A percentile compares a stretch with the other conserved stretches of the same genome.
These are phyloP conservation scores for Pseudorasbora parva DNA, from an alignment of 2,113 vertebrate species.

Conservation along the genomic window DNA sequence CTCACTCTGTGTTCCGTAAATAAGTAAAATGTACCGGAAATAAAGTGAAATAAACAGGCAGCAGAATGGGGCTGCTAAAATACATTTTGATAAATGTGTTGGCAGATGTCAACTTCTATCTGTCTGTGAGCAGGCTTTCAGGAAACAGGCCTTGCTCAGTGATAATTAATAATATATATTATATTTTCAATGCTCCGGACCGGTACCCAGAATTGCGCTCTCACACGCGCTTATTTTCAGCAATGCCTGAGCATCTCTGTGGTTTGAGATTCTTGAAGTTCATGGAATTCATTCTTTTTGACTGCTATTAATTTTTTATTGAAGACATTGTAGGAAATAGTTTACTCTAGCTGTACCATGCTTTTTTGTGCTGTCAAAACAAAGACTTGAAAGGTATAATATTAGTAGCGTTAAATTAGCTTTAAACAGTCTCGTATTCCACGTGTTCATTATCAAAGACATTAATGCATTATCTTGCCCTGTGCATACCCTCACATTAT, in stretches of 20 bases:
- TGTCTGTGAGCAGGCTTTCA: constrained; percentile 63
- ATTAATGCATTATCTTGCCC: background rate
- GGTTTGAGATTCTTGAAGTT: constrained; percentile 14
- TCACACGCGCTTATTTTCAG: background rate
- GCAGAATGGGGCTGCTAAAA: constrained; percentile 59
- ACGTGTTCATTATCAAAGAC: background rate
- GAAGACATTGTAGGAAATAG: background rate
- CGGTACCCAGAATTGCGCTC: background rate
- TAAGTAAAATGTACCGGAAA: constrained; percentile 49
- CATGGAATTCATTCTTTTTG: background rate
- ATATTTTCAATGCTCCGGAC: constrained; percentile 40
- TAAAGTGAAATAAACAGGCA: constrained; percentile 50
- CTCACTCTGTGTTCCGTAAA: constrained; percentile 32
- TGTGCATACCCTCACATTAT: background rate
- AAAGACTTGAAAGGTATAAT: background rate
- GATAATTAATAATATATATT: constrained; percentile 71
- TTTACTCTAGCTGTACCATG: background rate
- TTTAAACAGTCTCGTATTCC: background rate
- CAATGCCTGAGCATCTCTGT: constrained; percentile 3
- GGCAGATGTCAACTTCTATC: constrained; percentile 63
- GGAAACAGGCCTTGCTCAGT: constrained; percentile 63
- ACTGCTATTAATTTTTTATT: constrained; percentile 8
- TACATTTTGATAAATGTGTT: constrained; percentile 59
- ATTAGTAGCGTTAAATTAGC: background rate
- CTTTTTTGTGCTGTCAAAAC: background rate